phyloP scores from a whole-genome alignment of 2,888 invertebrate species.

The Cosmia pyralina region DNA sequence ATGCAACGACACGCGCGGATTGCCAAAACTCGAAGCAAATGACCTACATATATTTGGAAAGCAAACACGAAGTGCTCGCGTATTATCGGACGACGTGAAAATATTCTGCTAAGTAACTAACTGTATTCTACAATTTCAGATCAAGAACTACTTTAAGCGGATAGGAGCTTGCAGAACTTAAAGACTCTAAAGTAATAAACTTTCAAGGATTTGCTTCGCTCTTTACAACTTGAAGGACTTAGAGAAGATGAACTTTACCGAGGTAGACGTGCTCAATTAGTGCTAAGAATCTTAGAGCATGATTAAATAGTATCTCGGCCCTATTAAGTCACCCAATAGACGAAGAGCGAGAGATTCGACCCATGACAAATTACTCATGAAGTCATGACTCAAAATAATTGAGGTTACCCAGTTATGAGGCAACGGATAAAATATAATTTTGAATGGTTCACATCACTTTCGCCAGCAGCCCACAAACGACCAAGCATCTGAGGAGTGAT shows the following conservation, averaged over 20 bases:
- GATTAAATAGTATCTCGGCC: conserved; percentile 30
- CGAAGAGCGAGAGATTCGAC: conserved; percentile 20
- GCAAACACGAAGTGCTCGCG: conserved; percentile 32
- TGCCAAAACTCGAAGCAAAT: conserved; percentile 59
- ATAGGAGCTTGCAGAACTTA: conserved; percentile 8
- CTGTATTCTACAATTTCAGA: conserved; percentile 16
- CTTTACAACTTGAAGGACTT: conserved; percentile 29
- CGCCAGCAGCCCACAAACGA: conserved; percentile 69
- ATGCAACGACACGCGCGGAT: conserved; percentile 39
- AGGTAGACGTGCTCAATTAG: conserved; percentile 30
- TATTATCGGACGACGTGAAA: conserved; percentile 36
- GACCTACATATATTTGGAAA: conserved; percentile 64
- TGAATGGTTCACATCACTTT: conserved; percentile 72
- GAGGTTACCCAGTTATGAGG: conserved; percentile 72
- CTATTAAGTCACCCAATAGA: conserved; percentile 29
- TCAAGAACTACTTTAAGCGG: conserved; percentile 15
- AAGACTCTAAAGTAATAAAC: conserved; percentile 27
- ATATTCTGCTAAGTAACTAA: conserved; percentile 28
- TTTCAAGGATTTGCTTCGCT: conserved; percentile 36
- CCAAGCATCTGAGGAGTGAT: conserved; percentile 50
- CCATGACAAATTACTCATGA: conserved; percentile 61
- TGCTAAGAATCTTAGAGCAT: conserved; percentile 18
- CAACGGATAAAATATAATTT: conserved; percentile 65
- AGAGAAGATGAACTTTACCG: conserved; percentile 21
- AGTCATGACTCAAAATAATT: conserved; percentile 58